Evolutionary conservation across 2,113 vertebrate species (phyloP), one percentile per base, ranked within the genome.

Genomic region (Emydocephalus ijimae): DNA sequence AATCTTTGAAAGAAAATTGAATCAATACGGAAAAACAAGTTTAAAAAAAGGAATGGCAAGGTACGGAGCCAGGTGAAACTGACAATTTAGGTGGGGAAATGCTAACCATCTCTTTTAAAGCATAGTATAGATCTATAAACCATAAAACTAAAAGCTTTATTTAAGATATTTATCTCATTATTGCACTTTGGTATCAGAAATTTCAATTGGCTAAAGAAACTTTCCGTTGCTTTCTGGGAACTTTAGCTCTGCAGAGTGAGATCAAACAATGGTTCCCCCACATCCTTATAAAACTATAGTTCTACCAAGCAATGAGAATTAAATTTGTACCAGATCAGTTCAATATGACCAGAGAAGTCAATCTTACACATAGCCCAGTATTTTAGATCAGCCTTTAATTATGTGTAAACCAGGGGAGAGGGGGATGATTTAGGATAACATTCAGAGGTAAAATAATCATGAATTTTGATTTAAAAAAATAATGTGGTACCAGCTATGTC

Each of bases 1-100:
- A 21, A 85, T 92, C 93, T 96, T 90, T 93, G 95, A 95, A 94
- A 95, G 56, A 74, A 93, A 4, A 61, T 52, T 39, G 69, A 81
- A 81, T 54, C 69, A 90, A 56, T 0, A 15, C 92, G 90, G 74
- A 81, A 6, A 45, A 93, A 93, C 24, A 48, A 15, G 0, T 48
- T 26, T 90, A 90, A 85, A 59, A 57, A 59, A 59, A 59, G 59
- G 29, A n/a, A 15, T 5, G 5, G 95, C 92, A 29, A 95, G 24
- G 0, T 59, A 57, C 20, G 29, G 7, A 23, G 1, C 48, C 29
- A 81, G 34, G 34, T 81, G 34, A 81, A 81, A 39, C 34, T 81
- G 69, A 21, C 69, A 81, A 81, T 81, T 81, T 39, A 81, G n/a
- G 29, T 50, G 7, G 3, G 3, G 10, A n/a, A 88, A 55, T 43